Base-by-base conservation (phyloP, 2,888 invertebrate genomes). In the Hydraecia micacea region DNA sequence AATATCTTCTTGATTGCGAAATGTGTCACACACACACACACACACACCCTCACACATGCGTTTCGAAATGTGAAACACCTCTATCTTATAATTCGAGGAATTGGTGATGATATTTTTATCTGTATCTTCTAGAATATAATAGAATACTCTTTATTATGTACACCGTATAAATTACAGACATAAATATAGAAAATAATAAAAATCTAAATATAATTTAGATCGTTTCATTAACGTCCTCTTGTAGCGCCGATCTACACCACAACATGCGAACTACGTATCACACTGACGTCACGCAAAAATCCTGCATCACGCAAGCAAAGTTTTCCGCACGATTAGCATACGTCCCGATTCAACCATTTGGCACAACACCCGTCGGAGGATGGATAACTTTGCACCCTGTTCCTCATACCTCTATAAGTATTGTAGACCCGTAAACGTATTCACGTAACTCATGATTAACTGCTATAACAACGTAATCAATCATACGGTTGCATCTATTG, bases 401-500 rank as follows among this genome's bases (percentile, higher is more conserved):
- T 55, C 55, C 25, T 55, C 25, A 55, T 25, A 25, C 58, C n/a
- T n/a, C 25, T 9, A n/a, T n/a, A 42, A 62, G 36, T 49, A 49
- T 58, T 11, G 11, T 39, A 62, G n/a, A 62, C 0, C 28, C 32
- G 5, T 63, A 42, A 65, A 77, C n/a, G 46, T 68, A 66, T 70
- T 55, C 46, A 52, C 49, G 72, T 65, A 65, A 62, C 46, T 73
- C 70, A 79, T 81, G 80, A 87, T 85, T 81, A 77, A 85, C 79
- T 83, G 73, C 46, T 83, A 76, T 81, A 87, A 83, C 72, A 78
- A 73, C 42, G 72, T 39, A 71, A 86, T 87, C 86, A 87, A 87
- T 87, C 86, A 84, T 77, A 72, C 8, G 60, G 36, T 25, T 78
- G 39, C 69, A 68, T 68, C 73, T 76, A 32, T 36, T 55, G 42